Evolutionary conservation across 2,888 invertebrate genomes (phyloP).

Genomic region (Eristalinus aeneus): DNA sequence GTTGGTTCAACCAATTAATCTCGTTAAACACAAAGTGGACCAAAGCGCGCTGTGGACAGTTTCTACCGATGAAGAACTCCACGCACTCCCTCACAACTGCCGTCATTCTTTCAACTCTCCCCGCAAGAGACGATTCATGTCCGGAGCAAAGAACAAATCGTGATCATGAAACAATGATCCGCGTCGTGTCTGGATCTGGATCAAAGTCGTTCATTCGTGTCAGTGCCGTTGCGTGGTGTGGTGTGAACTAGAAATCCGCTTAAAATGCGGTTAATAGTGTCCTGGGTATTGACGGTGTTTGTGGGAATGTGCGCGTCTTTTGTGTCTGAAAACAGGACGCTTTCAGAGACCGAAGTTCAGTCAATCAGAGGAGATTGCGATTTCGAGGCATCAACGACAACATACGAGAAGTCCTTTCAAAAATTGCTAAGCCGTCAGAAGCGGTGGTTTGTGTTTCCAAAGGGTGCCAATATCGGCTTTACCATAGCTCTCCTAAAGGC

Average conservation of each 20-base stretch:
- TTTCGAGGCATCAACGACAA: background rate
- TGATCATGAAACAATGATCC: background rate
- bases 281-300: background rate
- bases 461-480: slow-evolving; percentile 58
- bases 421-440: slow-evolving; percentile 72
- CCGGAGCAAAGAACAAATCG: background rate
- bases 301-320: background rate
- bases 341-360: background rate
- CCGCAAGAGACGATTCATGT: background rate
- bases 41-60: background rate
- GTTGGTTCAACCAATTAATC: background rate
- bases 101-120: background rate
- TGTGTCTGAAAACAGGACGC: background rate
- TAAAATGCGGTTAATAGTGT: background rate
- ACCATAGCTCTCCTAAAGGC: background rate
- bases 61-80: background rate
- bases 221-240: background rate
- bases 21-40: background rate
- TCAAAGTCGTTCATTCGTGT: background rate
- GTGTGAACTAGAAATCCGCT: background rate
- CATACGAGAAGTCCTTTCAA: slow-evolving; percentile 25
- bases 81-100: background rate
- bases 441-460: slow-evolving; percentile 74
- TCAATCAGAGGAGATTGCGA: background rate
- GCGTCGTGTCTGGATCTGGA: background rate